A percentile compares a stretch with the other conserved stretches of the same genome.
These are phyloP conservation scores for Trachythela sp. DNA, from an alignment of 64 coral and sea anemone species.

Conservation along the genomic window DNA sequence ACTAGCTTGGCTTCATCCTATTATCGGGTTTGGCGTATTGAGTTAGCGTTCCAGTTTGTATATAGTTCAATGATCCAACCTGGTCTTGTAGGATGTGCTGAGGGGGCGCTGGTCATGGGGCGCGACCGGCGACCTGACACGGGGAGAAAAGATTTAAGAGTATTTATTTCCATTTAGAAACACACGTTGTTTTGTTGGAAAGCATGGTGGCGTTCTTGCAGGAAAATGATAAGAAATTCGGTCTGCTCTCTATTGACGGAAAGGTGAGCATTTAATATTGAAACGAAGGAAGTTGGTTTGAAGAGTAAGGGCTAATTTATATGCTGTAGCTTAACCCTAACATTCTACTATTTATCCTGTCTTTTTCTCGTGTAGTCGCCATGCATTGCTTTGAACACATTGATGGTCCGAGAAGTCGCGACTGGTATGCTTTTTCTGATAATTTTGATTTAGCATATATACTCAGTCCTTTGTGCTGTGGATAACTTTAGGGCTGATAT, in stretches of 20 bases:
- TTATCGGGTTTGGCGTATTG: no score
- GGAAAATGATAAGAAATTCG: constrained; percentile 13
- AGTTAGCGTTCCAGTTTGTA: no score
- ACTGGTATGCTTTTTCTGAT: neutral
- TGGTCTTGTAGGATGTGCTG: no score
- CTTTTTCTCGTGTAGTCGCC: neutral
- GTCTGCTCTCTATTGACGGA: neutral
- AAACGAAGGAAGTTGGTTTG: neutral
- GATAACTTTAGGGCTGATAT: no score
- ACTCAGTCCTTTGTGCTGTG: no score
- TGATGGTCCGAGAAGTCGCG: constrained; percentile 18
- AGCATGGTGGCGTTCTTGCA: constrained; percentile 18
- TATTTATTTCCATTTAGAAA: neutral
- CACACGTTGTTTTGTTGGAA: neutral
- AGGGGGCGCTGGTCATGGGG: no score
- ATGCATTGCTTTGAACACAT: constrained; percentile 1
- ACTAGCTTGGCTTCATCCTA: no score
- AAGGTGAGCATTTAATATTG: neutral
- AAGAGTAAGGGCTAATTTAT: no score
- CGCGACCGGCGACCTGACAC: no score
- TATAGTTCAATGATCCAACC: no score
- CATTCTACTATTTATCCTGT: neutral
- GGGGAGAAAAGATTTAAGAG: neutral
- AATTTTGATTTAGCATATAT: neutral
- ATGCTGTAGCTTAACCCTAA: no score